Percentiles rank a stretch among this genome's conserved stretches.
Evolutionary conservation across 2,113 vertebrate genomes (phyloP).

Genomic region (Actenoides hombroni): DNA sequence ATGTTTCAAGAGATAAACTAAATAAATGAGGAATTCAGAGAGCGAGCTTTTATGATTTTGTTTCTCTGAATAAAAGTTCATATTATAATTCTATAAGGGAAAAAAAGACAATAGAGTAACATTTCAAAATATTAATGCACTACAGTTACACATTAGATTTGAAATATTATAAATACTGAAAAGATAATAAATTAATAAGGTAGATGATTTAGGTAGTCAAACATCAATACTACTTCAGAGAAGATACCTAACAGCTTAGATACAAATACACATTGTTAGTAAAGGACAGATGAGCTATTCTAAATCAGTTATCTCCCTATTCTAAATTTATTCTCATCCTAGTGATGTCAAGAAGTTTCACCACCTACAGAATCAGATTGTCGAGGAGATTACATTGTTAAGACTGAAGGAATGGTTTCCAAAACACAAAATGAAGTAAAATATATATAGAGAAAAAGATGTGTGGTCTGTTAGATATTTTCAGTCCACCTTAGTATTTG

Average conservation of each 20-base stretch:
- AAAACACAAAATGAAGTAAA: neutral
- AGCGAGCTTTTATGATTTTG: neutral
- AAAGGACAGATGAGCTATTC: neutral
- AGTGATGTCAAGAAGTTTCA: neutral
- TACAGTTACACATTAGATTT: neutral
- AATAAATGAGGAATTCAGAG: neutral
- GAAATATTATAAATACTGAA: neutral
- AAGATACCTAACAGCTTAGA: neutral
- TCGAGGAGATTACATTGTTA: neutral
- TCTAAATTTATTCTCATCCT: neutral
- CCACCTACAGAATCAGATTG: neutral
- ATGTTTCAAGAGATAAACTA: neutral
- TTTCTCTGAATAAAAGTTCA: neutral
- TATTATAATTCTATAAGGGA: neutral
- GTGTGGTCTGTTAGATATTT: neutral
- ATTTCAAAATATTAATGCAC: neutral
- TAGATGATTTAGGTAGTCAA: neutral
- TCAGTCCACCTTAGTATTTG: neutral
- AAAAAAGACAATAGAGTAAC: neutral
- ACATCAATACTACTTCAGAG: neutral
- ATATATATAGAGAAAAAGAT: neutral
- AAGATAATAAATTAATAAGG: neutral
- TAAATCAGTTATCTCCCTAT: neutral
- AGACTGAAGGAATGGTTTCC: neutral
- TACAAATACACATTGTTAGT: neutral